Base-by-base conservation (phyloP, 1,140 invertebrate genomes). In the Saccostrea glomerata region DNA sequence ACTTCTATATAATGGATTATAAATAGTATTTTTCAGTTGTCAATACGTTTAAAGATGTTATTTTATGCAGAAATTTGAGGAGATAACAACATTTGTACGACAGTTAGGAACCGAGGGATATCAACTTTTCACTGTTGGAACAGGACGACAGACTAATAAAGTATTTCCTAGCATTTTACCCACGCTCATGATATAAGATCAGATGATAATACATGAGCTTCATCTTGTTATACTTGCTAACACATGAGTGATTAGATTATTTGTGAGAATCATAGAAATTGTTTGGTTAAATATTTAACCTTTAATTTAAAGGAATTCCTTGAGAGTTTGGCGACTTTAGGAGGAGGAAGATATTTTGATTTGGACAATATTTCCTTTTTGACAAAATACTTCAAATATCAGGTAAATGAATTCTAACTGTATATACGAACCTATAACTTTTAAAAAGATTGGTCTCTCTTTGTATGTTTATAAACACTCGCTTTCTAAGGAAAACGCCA, bases 71-170 rank as follows among this genome's bases (percentile, higher is more conserved):
- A 77, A 25, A 30, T 77, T 36, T 25, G 70, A 77, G 23, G 70
- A 77, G 23, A 77, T 77, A 77, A 30, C 70, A 30, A 30, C 70
- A 15, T 77, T 77, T 30, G 70, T 77, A 36, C 70, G 30, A 12
- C 70, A 77, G 13, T 15, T 77, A 17, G 70, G 70, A 77, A 30
- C 9, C 15, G 70, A 77, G 5, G 70, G 70, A 13, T 30, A 15
- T 36, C 70, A 77, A 15, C 25, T 77, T 36, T 36, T 36, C 25
- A 77, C 70, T 40, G 25, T 77, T 2, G 70, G 70, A 77, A 77
- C 70, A 36, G 70, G 70, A 77, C 23, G 70, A 36, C 70, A 77
- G 17, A 36, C 70, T 7, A 77, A 77, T 25, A 77, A 77, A 25
- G 70, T 77, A 15, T 47, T 47, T 47, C 9, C 9, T 47, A 47